A percentile compares a stretch with the other conserved stretches of the same genome.
These are phyloP conservation scores for Neelides folsomi DNA, from an alignment of 2,888 invertebrate species.

Conservation along the genomic window DNA sequence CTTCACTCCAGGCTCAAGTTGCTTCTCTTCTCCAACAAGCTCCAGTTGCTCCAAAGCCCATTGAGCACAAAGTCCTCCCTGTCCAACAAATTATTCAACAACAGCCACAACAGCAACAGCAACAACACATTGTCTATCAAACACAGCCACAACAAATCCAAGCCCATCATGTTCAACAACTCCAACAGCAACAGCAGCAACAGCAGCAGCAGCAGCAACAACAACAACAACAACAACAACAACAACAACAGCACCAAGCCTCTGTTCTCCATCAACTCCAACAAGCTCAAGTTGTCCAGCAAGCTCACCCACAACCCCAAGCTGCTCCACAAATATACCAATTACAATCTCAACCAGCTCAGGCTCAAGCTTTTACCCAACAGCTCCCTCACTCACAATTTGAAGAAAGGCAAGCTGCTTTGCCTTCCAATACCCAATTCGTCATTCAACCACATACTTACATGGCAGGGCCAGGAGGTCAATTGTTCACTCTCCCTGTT, in stretches of 20 bases:
- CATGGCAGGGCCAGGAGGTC: slow-evolving; percentile 32
- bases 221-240: slow-evolving; percentile 11
- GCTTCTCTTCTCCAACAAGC: slow-evolving; percentile 1
- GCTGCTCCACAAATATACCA: no score
- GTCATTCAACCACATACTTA: slow-evolving; percentile 33
- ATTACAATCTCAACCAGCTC: no score
- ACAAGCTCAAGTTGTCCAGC: background rate
- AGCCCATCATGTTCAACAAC: background rate
- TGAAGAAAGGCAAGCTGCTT: slow-evolving; percentile 15
- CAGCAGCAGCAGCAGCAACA: slow-evolving; percentile 16
- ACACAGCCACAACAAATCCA: slow-evolving; percentile 7
- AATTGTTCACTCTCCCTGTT: slow-evolving; percentile 34
- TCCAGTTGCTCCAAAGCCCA: slow-evolving; percentile 5
- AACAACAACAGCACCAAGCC: slow-evolving; percentile 10
- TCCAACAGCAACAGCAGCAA: slow-evolving; percentile 5
- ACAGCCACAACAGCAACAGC: slow-evolving; percentile 6
- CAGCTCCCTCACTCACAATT: slow-evolving; percentile 12
- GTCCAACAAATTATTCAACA: slow-evolving; percentile 9
- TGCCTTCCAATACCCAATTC: slow-evolving; percentile 13
- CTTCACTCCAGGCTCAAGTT: background rate
- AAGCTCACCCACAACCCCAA: no score
- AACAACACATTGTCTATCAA: slow-evolving; percentile 5
- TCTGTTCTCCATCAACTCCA: background rate
- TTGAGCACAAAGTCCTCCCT: slow-evolving; percentile 7
- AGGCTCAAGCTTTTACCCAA: background rate